Evolutionary conservation across 1,140 invertebrate species (phyloP), one percentile per base, ranked within the genome.

Genomic region (Hyposmocoma kahamanoa): DNA sequence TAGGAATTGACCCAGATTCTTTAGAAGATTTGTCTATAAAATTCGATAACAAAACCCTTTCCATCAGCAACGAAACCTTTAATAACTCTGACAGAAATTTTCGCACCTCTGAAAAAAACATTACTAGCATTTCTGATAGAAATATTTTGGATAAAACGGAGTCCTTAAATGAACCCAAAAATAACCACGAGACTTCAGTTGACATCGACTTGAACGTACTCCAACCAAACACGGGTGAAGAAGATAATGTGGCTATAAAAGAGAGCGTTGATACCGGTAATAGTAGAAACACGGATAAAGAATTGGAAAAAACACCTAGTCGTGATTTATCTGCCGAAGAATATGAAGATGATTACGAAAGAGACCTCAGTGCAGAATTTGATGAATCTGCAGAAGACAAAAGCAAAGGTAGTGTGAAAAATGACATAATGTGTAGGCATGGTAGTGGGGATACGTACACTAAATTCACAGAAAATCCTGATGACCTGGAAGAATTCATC

Each of bases 401-500:
- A 43, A 52, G 56, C 30, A 58, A 49, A 46, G 56, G 15, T 50
- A 30, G 34, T 32, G 36, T 49, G 10, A 46, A 59, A 3, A 61
- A 55, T 36, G 59, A 66, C 44, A 51, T 63, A 26, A 50, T 62
- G 11, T 62, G 61, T 45, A 66, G 75, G n/a, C 67, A 83, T 52
- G 73, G 77, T 10, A 85, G 79, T 59, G 70, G 82, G 22, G 79
- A 83, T 32, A 85, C 82, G 17, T 85, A 83, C 39, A 85, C 82
- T 24, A 85, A 85, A 57, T 80, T 83, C 43, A 73, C 69, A 18
- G 77, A 80, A 53, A 65, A 80, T 49, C 62, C 78, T 5, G 62
- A 58, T 11, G 72, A 83, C 42, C 66, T 85, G 46, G 72, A 82
- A 56, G 82, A 85, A 55, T 85, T 85, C 58, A 68, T 80, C 41